Evolutionary conservation across 2,797 vertebrate genomes (phyloP), one percentile per base, ranked within the genome.

Genomic region (Danio kyathit): DNA sequence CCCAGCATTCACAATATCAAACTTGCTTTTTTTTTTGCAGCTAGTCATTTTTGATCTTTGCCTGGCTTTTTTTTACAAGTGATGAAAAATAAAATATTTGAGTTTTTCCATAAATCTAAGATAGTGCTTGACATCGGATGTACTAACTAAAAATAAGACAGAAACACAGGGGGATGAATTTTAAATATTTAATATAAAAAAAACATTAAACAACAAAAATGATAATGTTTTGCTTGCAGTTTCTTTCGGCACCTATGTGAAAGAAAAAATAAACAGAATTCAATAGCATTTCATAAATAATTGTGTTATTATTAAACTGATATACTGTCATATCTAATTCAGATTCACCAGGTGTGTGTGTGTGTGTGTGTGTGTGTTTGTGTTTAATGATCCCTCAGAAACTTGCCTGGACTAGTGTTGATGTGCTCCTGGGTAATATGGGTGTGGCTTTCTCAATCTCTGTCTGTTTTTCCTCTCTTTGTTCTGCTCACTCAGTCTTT

Each of bases 381-480:
- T 40, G 65, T 13, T 46, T 38, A 17, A 44, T n/a, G 40, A 71
- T 79, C 67, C 46, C 78, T 72, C 6, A 67, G 60, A 64, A 74
- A 57, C 81, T 54, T 79, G 83, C 71, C 80, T 78, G 52, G 21
- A 66, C 83, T 79, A 9, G 75, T 44, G 41, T 63, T 38, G 17
- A 51, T 40, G 64, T 79, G 71, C 78, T 59, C 61, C 14, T 63
- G 66, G 81, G 81, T 38, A 73, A 76, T 48, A 76, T 72, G 64
- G 85, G 83, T 84, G 83, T 84, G 85, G 70, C 38, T 81, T 41
- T 49, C 29, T 79, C 66, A 21, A n/a, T 71, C 65, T 44, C 71
- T 41, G 38, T 69, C 19, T 79, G 48, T 61, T 74, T 48, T 60
- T 61, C 38, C 12, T 64, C 17, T 52, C 48, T 44, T 54, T 72